Evolutionary conservation across 2,888 invertebrate species (phyloP), one percentile per base, ranked within the genome.

Genomic region (Xestia xanthographa): DNA sequence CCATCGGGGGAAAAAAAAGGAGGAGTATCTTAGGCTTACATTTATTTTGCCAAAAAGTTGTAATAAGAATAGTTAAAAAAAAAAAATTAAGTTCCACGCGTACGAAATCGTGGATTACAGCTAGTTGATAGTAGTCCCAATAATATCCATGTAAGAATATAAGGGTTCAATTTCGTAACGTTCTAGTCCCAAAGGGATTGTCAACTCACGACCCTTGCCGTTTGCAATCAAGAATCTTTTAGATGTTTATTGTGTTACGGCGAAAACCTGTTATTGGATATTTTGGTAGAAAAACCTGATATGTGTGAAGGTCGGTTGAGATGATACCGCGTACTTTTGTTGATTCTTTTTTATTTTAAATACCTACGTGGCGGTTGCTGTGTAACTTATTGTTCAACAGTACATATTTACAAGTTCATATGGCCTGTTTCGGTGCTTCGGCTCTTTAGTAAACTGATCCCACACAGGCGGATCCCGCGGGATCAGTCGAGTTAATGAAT

Each of bases 181-280:
- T 29, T 50, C 41, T 17, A 1, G 58, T 66, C 85, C 70, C 85
- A 53, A 58, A 48, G 62, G 85, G 82, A 71, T 71, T 77, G 65
- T 71, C 71, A 68, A 66, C 38, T 77, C 17, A 22, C 38, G 70
- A 74, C 77, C 82, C 70, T 69, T 62, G 45, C 48, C 48, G 43
- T 65, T 84, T 22, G 60, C 63, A 85, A 83, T 85, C 85, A 85
- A 77, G 53, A 84, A 71, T 70, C 63, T 85, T 84, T 72, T 67
- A 38, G 66, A 76, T 72, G 50, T 75, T 73, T 63, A 83, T 83
- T 83, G 69, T 71, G 82, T 72, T 73, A 67, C 22, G 43, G 26
- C 11, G n/a, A 26, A 80, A 73, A 72, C 66, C 58, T 43, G 56
- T 80, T 70, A 70, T 79, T 67, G n/a, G 65, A 29, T 53, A 38